Conservation (phyloP, 2,113 vertebrate species). For the Nycticebus coucang region DNA sequence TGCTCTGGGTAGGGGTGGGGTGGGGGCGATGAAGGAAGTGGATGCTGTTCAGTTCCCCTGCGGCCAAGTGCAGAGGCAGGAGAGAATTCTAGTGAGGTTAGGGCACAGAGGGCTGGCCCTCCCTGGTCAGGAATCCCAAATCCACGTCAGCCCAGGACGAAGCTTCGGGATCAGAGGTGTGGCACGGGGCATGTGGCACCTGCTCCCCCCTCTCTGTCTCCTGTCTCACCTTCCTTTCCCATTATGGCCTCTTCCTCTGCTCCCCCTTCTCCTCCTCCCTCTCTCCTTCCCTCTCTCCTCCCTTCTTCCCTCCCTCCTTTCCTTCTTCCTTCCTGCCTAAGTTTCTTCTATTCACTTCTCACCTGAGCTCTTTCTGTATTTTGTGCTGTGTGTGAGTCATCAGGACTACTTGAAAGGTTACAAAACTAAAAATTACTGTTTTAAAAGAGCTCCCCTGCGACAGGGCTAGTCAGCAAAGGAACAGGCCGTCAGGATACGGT, state of each 20-base stretch:
- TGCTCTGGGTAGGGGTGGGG: no score
- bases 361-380: not conserved
- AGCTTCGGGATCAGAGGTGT: not conserved
- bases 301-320: not conserved
- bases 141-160: rapidly evolving
- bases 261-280: not conserved
- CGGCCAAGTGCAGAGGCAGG: not conserved
- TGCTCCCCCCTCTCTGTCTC: not conserved
- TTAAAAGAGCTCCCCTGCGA: not conserved
- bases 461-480: not conserved
- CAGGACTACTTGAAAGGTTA: not conserved
- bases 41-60: not conserved
- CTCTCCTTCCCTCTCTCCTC: not conserved
- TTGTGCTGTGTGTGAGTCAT: not conserved
- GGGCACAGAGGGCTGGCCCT: not conserved
- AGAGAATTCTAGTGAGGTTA: not conserved
- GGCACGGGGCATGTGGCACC: not conserved
- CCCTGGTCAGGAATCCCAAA: not conserved
- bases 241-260: not conserved
- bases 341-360: not conserved
- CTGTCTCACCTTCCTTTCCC: not conserved
- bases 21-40: not conserved
- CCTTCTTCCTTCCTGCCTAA: not conserved
- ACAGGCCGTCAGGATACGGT: no score
- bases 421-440: not conserved